Base-by-base conservation (phyloP, 2,113 vertebrate genomes). In the Gadus chalcogrammus region DNA sequence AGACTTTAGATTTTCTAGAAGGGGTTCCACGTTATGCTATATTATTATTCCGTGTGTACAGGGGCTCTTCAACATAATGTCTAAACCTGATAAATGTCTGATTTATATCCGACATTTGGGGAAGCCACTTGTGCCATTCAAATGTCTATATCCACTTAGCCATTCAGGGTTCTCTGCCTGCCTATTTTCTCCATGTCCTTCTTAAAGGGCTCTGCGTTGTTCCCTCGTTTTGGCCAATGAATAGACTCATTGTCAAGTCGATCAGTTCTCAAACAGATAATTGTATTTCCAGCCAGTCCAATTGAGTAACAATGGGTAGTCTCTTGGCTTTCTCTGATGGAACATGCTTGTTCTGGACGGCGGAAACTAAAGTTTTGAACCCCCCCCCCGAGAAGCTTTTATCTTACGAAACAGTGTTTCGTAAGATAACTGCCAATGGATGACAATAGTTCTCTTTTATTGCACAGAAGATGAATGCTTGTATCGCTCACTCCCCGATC, bases 241-340 rank as follows among this genome's bases (percentile, higher is more conserved):
- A 75, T 63, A 55, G 62, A 71, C 70, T 82, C 82, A 83, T 85
- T 79, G 79, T 75, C 69, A 13, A 84, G 71, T 78, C 27, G 18
- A 70, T 67, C 63, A 24, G 28, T 80, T 71, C 70, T 70, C 27
- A 75, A 53, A 70, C 64, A 73, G 71, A 68, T 59, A 79, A 77
- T 85, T 86, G 82, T 84, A 83, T 88, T 88, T 87, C 80, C 70
- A 79, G 83, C 75, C 61, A 15, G 63, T 73, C n/a, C n/a, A 73
- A 79, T 55, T 53, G 82, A 82, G 77, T 84, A 79, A 79, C 82
- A 81, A 82, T 67, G 60, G 55, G 80, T 53, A 80, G 64, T 76
- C 13, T 11, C 77, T 81, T 79, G 63, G 67, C 62, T 85, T 80
- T 75, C 11, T 65, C 59, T 68, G 72, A 70, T 15, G 70, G 64